Percentiles rank a stretch among this genome's conserved stretches.
Evolutionary conservation across 2,888 invertebrate genomes (phyloP).

Genomic region (Hyposoter didymator): DNA sequence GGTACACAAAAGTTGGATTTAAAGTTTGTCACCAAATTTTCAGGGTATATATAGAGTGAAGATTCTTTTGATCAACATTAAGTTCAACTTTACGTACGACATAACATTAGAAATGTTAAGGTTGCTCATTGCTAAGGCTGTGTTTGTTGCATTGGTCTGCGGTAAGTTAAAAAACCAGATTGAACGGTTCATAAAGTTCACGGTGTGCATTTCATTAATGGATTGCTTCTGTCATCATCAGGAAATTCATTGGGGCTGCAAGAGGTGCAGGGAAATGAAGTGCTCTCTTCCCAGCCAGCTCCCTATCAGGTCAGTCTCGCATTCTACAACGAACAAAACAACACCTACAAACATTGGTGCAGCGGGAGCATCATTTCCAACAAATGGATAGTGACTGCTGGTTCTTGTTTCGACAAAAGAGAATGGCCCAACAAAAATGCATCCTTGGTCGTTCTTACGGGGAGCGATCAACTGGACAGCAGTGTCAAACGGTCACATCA

Average conservation of each 20-base stretch:
- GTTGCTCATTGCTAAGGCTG: background rate
- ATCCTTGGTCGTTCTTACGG: background rate
- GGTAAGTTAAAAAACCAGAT: background rate
- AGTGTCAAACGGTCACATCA: background rate
- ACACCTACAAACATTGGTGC: conserved; percentile 15
- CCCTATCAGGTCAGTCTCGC: conserved; percentile 8
- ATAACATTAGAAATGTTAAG: conserved; percentile 10
- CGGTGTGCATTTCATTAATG: background rate
- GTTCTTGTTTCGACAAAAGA: conserved; percentile 24
- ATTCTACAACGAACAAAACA: conserved; percentile 14
- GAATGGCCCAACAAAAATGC: background rate
- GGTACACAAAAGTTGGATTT: background rate
- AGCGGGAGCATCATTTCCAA: conserved; percentile 13
- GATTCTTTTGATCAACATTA: background rate
- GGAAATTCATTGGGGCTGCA: background rate
- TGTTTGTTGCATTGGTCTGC: background rate
- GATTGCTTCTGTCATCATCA: background rate
- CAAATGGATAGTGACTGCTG: conserved; percentile 14
- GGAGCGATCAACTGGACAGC: background rate
- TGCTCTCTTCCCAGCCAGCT: background rate
- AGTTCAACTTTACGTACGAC: background rate
- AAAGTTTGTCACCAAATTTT: background rate
- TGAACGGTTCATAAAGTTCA: background rate
- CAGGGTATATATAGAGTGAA: conserved; percentile 9
- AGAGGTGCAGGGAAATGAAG: background rate